phyloP scores from a whole-genome alignment of 1,140 invertebrate species.

The Acromyrmex charruanus region DNA sequence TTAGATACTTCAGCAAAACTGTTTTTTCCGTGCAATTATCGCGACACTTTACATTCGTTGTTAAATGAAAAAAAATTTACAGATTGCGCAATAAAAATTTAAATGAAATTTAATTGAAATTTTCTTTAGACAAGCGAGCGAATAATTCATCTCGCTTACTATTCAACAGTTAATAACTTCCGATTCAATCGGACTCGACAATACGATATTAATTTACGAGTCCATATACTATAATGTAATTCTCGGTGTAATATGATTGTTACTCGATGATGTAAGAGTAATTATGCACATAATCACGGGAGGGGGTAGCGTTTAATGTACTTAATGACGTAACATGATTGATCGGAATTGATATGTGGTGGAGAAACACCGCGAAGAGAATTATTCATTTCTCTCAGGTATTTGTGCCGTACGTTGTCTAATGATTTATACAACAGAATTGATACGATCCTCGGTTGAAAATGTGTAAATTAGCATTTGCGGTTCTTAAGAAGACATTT shows the following conservation, averaged over 20 bases:
- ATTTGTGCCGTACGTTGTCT: background rate
- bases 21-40: no score
- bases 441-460: background rate
- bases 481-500: background rate
- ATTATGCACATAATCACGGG: constrained; percentile 16
- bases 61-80: background rate
- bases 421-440: constrained; percentile 18
- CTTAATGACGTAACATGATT: constrained; percentile 14
- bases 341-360: constrained; percentile 8
- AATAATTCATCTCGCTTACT: background rate
- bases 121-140: background rate
- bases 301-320: no score
- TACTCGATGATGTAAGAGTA: constrained; percentile 26
- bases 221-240: background rate
- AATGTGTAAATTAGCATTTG: background rate
- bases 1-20: no score
- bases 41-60: background rate
- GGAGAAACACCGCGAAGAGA: background rate
- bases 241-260: background rate
- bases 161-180: constrained; percentile 15
- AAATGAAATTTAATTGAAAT: background rate
- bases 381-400: constrained; percentile 32
- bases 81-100: background rate
- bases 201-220: background rate
- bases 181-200: constrained; percentile 8